Evolutionary conservation across 2,888 invertebrate genomes (phyloP), one percentile per base, ranked within the genome.

Genomic region (Neoaliturus tenellus): DNA sequence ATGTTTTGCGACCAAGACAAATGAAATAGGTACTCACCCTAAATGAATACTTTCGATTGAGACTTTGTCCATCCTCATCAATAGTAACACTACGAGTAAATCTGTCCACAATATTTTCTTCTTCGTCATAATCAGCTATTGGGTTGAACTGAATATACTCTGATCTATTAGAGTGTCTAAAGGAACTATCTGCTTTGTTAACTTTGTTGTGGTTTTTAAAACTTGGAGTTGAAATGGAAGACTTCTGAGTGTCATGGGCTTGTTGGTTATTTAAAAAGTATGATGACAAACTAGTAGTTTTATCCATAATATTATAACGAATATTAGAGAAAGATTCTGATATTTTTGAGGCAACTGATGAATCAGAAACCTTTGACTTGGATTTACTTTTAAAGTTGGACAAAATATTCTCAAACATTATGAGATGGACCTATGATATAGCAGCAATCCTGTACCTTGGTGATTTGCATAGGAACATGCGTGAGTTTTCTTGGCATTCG

Each of bases 41-140:
- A 31, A 78, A 78, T n/a, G 78, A 78, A 55, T 28, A 78, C 23
- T 78, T 10, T 2, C 78, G 78, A n/a, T 44, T 78, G 17, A 78
- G 48, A 33, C 55, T 55, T 31, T 81, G 82, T 48, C 69, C 90
- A 81, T 91, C 91, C 85, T 92, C 91, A 88, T 91, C 91, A 41
- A 92, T 89, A 84, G 91, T 91, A 85, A 92, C 92, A 84, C 93
- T 93, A 86, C 92, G 90, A 86, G 92, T 89, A 90, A 93, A 93
- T 85, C 92, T 91, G 89, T 93, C 93, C 83, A 92, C 91, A 87
- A 93, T 91, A 89, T 91, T 91, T 84, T 93, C 91, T 35, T 87
- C 87, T 51, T 86, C 86, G 35, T 85, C 84, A 41, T 83, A 83
- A 51, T 73, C 73, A 23, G 73, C 82, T 33, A 82, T 39, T 23